phyloP scores from a whole-genome alignment of 2,113 vertebrate genomes.

The Pachypanchax playfairii region DNA sequence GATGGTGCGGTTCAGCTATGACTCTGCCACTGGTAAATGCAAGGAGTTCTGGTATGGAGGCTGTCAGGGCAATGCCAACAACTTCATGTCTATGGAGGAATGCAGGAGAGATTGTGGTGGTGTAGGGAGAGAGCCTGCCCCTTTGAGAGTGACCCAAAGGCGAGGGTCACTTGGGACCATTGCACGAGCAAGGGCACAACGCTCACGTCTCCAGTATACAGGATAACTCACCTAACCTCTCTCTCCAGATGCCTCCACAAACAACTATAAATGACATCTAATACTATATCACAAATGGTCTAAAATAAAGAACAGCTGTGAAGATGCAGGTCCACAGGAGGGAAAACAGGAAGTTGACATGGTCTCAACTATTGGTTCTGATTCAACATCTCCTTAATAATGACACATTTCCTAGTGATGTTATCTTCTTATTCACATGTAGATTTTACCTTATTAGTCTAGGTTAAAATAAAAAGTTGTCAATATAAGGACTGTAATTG shows the following conservation, averaged over 20 bases:
- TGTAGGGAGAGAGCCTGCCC: constrained; percentile 7
- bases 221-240: neutral
- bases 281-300: neutral
- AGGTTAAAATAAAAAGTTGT: constrained; percentile 4
- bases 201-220: constrained; percentile 9
- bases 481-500: neutral
- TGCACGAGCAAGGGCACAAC: constrained; percentile 37
- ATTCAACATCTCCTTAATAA: neutral
- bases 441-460: neutral
- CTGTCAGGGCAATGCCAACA: constrained; percentile 91
- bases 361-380: neutral
- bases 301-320: too few species aligned
- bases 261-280: neutral
- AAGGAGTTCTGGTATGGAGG: constrained; percentile 92
- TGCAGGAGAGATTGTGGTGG: constrained; percentile 82
- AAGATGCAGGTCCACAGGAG: too few species aligned
- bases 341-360: too few species aligned
- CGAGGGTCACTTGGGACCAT: constrained; percentile 27
- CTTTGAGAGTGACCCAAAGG: constrained; percentile 15
- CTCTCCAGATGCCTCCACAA: neutral
- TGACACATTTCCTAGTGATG: constrained; percentile 9
- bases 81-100: constrained; percentile 83
- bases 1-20: constrained; percentile 86
- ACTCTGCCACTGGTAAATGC: constrained; percentile 79
- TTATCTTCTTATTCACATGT: neutral